Base-by-base conservation (phyloP, 2,113 vertebrate species). In the Rhinogobius similis region DNA sequence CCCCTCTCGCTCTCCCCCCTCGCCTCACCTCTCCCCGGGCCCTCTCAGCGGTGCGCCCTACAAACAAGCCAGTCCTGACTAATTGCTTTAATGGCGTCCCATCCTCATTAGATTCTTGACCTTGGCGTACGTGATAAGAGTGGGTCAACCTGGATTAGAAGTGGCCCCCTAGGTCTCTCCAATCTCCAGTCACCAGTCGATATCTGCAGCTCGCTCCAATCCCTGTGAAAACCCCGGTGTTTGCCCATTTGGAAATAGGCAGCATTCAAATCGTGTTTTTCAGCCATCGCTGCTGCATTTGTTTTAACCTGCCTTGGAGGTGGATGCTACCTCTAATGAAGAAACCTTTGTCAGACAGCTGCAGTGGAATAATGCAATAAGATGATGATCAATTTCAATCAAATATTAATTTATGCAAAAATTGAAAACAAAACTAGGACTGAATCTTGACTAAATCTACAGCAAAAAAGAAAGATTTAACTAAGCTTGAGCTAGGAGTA, bases 101-200 rank as follows among this genome's bases (percentile, higher is more conserved):
- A 79, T 90, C 76, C 90, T 92, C 88, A 89, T 90, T 90, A 90
- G 86, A 87, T 86, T 86, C 89, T 91, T 91, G 90, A 93, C 88
- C 90, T 90, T 90, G 91, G 81, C 79, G 79, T 86, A 80, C 62
- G 67, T 88, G 85, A 90, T 88, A 90, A 88, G 82, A 75, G 79
- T 52, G 77, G 89, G 91, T 90, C 86, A 82, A 73, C n/a, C 55
- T 80, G 88, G 89, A 91, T 92, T 91, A 88, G 67, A 82, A 83
- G 74, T 75, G 79, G 36, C 72, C 77, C 76, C 83, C 65, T 26
- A 84, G 86, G 85, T 84, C 78, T 79, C 82, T 82, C 67, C 61
- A 53, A 76, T 79, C 70, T 65, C 77, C 76, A 65, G 75, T 88
- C 48, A 76, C 73, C 73, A 82, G 86, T 87, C 89, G 67, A 89